Conservation (phyloP, 1,140 invertebrate species). For the Berghia stephanieae region DNA sequence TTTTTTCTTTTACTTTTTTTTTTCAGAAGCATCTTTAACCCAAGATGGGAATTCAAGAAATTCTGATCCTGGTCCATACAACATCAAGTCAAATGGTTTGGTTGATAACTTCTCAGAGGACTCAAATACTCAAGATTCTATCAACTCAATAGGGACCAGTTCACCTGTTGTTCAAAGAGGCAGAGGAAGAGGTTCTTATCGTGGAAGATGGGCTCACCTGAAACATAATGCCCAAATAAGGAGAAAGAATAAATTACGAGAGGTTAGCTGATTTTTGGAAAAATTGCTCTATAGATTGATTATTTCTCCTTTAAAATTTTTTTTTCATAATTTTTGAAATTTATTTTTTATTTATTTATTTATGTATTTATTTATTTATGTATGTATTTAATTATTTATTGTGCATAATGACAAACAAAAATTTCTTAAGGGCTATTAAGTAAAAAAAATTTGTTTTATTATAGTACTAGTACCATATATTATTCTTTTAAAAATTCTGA, state of each 20-base stretch:
- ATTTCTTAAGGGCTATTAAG: too few species aligned
- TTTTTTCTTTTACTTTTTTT: too few species aligned
- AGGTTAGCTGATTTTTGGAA: constrained; percentile 57
- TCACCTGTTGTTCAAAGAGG: constrained; percentile 23
- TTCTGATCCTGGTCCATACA: too few species aligned
- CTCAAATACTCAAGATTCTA: constrained; percentile 59
- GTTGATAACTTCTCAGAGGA: constrained; percentile 58
- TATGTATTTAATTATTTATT: too few species aligned
- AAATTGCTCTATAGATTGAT: background rate
- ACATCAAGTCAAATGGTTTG: too few species aligned
- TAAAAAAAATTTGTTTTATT: too few species aligned
- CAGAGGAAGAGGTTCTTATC: constrained; percentile 31
- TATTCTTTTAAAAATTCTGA: too few species aligned
- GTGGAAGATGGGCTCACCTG: constrained; percentile 38
- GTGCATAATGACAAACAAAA: too few species aligned
- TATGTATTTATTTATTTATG: background rate
- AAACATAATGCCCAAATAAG: constrained; percentile 55
- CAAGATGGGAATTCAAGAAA: too few species aligned
- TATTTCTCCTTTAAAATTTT: background rate
- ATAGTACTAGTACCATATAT: too few species aligned
- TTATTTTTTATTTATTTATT: background rate
- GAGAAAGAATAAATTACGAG: constrained; percentile 69
- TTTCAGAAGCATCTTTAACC: too few species aligned
- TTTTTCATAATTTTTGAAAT: background rate
- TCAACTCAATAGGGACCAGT: constrained; percentile 36